These are phyloP conservation scores for Oryzias dopingdopingensis DNA, from an alignment of 2,797 vertebrate species.

Conservation along the genomic window DNA sequence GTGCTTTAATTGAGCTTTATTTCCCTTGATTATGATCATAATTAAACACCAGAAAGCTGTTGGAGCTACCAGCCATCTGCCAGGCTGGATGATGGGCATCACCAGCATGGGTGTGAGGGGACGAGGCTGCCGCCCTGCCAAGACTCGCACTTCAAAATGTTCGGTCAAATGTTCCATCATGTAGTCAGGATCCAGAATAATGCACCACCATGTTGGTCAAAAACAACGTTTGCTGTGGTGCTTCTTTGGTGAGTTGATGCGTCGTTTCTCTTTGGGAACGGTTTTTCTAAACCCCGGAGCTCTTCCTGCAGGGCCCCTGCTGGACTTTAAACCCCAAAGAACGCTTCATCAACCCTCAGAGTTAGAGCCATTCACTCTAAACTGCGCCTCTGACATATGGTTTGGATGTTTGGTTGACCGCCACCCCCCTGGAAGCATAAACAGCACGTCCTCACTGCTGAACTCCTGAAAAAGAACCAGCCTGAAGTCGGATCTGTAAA, in stretches of 20 bases:
- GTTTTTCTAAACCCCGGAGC: too few species aligned
- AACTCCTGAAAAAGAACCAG: conserved; percentile 14
- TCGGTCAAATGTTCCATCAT: conserved; percentile 25
- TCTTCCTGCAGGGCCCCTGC: too few species aligned
- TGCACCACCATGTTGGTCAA: too few species aligned
- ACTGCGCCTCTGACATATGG: conserved; percentile 48
- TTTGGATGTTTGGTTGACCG: conserved; percentile 29
- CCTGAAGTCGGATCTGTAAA: conserved; percentile 10
- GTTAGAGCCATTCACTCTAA: conserved; percentile 59
- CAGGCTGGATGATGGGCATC: conserved; percentile 69
- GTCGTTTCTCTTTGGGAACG: too few species aligned
- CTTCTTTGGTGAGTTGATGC: too few species aligned
- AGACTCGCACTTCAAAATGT: conserved; percentile 32
- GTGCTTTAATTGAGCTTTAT: conserved; percentile 82
- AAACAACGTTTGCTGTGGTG: too few species aligned
- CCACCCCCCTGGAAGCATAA: conserved; percentile 32
- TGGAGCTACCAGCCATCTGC: conserved; percentile 77
- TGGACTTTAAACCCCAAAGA: conserved; percentile 20
- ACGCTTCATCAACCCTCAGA: conserved; percentile 44
- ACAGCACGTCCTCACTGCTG: conserved; percentile 18
- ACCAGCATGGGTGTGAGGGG: conserved; percentile 59
- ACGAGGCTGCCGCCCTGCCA: conserved; percentile 56
- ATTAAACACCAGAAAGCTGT: conserved; percentile 84
- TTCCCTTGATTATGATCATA: conserved; percentile 80
- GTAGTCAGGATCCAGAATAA: conserved; percentile 31